Base-by-base conservation (phyloP, 2,797 vertebrate species). In the Hybognathus amarus region DNA sequence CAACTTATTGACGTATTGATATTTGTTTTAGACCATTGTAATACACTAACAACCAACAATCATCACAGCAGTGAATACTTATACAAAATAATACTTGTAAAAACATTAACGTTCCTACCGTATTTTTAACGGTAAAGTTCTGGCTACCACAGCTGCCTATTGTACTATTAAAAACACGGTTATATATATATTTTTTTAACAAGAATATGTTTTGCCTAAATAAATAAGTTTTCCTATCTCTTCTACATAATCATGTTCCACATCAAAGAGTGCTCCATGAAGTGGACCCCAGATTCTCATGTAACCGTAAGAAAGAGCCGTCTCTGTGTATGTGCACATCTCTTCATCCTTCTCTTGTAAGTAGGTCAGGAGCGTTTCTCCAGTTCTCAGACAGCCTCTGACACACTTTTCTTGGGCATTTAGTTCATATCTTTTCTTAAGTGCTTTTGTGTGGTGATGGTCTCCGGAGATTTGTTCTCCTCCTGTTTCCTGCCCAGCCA, bases 381-480 rank as follows among this genome's bases (percentile, higher is more conserved):
- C 76, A 69, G 75, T 79, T 79, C 71, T 82, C 74, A 74, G 61
- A 45, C 68, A 82, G 59, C 63, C 68, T 50, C 80, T 79, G 77
- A 80, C 81, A 83, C 71, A 80, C 77, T 83, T 86, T 75, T 80
- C 64, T 71, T 47, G 20, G 63, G 40, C 81, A 75, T 83, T 83
- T 86, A 83, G 69, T 83, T 86, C 77, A 80, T 64, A 79, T 83
- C 77, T 68, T 83, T 79, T 61, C 45, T 56, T 80, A 80, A 80
- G 77, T 83, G 84, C 80, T 85, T 77, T 79, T 64, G 75, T 77
- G 79, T 79, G n/a, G 54, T 54, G 84, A 71, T 38, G 66, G 45
- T 78, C 84, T 74, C 76, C 6, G 0, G 74, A 78, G 74, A 85
- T 17, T 69, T 56, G 69, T 61, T 74, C 63, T 76, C 27, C 59